A percentile compares a stretch with the other conserved stretches of the same genome.
Evolutionary conservation across 1,140 invertebrate species (phyloP).

Genomic region (Diorhabda carinulata): DNA sequence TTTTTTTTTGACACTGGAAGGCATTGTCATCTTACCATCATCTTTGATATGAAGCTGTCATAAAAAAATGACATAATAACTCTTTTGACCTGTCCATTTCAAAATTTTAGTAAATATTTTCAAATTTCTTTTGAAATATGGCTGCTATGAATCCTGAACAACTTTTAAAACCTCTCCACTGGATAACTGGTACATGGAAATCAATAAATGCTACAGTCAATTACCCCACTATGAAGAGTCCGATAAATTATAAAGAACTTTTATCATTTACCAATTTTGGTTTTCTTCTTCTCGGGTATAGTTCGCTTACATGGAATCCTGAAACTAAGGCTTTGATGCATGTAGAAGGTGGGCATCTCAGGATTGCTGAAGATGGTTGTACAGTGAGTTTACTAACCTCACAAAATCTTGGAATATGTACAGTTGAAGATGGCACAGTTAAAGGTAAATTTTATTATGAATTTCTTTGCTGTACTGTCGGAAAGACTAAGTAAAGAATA

Average conservation of each 20-base stretch:
- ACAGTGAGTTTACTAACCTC: constrained; percentile 55
- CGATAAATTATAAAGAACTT: constrained; percentile 59
- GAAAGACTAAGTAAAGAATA: too few species aligned
- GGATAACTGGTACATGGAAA: constrained; percentile 59
- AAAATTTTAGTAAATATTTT: too few species aligned
- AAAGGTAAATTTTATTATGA: constrained; percentile 1
- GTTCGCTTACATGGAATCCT: constrained; percentile 54
- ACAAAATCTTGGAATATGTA: constrained; percentile 61
- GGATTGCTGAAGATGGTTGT: constrained; percentile 56
- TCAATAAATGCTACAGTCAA: constrained; percentile 52
- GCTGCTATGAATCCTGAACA: too few species aligned
- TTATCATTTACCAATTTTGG: constrained; percentile 58
- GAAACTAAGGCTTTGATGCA: constrained; percentile 59
- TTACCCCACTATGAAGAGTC: constrained; percentile 57
- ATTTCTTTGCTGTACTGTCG: not conserved
- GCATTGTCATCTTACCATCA: too few species aligned
- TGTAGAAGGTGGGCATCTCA: constrained; percentile 61
- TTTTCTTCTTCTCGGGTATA: constrained; percentile 61
- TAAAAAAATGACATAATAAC: too few species aligned
- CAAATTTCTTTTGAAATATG: too few species aligned
- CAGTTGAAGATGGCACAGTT: constrained; percentile 56
- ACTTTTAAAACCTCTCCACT: constrained; percentile 19
- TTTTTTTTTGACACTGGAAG: too few species aligned
- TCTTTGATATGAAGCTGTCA: too few species aligned
- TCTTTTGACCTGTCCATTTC: too few species aligned